Conservation (phyloP, 2,888 invertebrate species). For the Formica aserva region DNA sequence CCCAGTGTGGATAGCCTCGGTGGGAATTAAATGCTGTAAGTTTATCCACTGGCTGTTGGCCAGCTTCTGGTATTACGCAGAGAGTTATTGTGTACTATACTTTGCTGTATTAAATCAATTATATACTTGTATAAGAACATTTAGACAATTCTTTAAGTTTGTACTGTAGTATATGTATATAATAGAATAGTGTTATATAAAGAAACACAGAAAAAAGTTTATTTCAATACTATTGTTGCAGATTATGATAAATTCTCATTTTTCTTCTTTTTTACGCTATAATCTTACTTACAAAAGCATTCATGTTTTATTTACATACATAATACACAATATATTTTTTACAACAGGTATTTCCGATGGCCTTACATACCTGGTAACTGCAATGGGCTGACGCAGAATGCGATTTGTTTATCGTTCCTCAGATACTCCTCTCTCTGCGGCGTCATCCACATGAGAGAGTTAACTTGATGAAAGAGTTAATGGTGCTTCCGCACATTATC, state of each 20-base stretch:
- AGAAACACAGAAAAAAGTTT: neutral
- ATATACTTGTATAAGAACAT: neutral
- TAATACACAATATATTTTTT: constrained; percentile 7
- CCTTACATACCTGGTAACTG: constrained; percentile 20
- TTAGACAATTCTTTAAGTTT: neutral
- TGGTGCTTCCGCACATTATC: constrained; percentile 89
- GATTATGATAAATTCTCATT: neutral
- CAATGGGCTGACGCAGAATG: constrained; percentile 56
- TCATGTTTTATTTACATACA: neutral
- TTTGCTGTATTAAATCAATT: neutral
- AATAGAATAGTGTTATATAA: neutral
- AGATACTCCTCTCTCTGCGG: constrained; percentile 54
- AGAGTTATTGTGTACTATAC: constrained; percentile 7
- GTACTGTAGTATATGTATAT: neutral
- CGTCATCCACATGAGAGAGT: constrained; percentile 71
- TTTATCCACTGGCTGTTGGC: neutral
- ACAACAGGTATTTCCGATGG: constrained; percentile 33
- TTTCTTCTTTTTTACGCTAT: neutral
- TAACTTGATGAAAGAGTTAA: constrained; percentile 85
- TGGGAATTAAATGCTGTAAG: constrained; percentile 37
- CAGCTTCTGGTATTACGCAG: constrained; percentile 47
- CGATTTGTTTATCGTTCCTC: constrained; percentile 23
- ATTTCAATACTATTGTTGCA: neutral
- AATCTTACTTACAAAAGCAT: neutral
- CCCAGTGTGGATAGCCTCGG: neutral